Conservation (phyloP, 2,797 vertebrate species). For the Malurus leucopterus region DNA sequence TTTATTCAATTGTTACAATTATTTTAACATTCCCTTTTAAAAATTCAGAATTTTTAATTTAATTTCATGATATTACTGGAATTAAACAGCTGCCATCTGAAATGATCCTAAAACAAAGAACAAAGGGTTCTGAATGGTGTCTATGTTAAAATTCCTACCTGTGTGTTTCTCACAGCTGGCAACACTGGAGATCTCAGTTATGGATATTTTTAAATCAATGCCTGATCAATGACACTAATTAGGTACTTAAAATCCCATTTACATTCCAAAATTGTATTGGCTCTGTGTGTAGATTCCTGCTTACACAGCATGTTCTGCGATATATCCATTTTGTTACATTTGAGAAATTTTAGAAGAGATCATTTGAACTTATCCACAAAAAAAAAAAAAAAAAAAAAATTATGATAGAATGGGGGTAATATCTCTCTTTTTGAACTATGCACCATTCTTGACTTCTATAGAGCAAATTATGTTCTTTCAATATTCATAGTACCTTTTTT, state of each 20-base stretch:
- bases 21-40: neutral
- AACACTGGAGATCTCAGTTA: neutral
- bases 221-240: neutral
- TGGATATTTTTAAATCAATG: neutral
- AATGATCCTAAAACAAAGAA: neutral
- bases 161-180: neutral
- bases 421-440: neutral
- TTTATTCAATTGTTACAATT: neutral
- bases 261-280: neutral
- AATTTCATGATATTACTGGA: neutral
- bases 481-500: neutral
- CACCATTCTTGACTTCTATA: neutral
- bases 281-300: neutral
- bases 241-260: neutral
- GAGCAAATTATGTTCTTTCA: neutral
- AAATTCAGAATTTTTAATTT: neutral
- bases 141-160: neutral
- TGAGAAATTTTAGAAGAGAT: neutral
- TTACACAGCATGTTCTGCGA: neutral
- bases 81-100: neutral
- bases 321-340: neutral
- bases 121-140: neutral
- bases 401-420: neutral
- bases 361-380: neutral
- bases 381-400: neutral